Conservation (phyloP, 2,113 vertebrate species). For the Sinocyclocheilus rhinocerous region DNA sequence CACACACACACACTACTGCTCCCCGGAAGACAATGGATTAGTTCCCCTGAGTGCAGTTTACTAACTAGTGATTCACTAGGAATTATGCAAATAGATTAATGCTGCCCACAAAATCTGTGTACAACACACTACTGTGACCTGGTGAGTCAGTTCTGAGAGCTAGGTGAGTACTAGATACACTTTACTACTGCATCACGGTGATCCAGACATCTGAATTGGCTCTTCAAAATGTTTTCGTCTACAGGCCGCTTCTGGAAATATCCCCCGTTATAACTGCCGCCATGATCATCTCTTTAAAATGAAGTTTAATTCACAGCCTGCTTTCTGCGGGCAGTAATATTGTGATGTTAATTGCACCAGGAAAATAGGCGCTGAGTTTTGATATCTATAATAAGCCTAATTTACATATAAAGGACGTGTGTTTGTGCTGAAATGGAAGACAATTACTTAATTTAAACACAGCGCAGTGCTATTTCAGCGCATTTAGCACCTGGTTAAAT, state of each 20-base stretch:
- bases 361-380: background rate
- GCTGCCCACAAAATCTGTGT: background rate
- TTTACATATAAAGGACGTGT: slow-evolving; percentile 11
- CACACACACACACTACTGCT: background rate
- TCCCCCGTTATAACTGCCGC: background rate
- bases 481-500: background rate
- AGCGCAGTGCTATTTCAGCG: background rate
- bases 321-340: background rate
- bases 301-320: background rate
- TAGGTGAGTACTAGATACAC: background rate
- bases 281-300: background rate
- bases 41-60: background rate
- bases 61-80: background rate
- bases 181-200: background rate
- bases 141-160: background rate
- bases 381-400: slow-evolving; percentile 18
- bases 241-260: background rate
- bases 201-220: background rate
- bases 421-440: background rate
- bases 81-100: background rate
- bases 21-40: background rate
- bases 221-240: background rate
- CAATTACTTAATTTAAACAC: background rate
- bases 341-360: background rate
- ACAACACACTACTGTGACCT: background rate